These are phyloP conservation scores for Leptinotarsa defecta DNA, from an alignment of 1,140 invertebrate genomes.

Conservation along the genomic window DNA sequence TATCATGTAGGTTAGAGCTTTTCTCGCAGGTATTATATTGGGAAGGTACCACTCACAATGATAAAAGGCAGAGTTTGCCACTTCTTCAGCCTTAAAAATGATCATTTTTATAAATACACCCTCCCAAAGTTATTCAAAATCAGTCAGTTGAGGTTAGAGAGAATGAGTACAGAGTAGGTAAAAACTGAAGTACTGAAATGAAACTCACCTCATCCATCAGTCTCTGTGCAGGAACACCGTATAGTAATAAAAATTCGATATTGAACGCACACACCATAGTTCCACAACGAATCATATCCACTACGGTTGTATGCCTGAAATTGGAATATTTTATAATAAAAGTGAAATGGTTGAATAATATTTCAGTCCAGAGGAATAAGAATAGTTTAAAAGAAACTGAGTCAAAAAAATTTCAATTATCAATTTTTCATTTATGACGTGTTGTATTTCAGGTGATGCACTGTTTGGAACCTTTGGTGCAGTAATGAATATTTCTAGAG, in stretches of 20 bases:
- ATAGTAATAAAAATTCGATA: constrained; percentile 23
- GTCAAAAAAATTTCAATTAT: no score
- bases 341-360: background rate
- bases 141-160: no score
- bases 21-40: constrained; percentile 14
- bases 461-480: no score
- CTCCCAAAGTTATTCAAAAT: no score
- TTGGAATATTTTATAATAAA: background rate
- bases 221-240: constrained; percentile 20
- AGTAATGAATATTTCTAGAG: no score
- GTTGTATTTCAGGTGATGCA: no score
- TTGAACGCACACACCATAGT: constrained; percentile 18
- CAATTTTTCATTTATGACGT: no score
- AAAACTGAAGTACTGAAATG: background rate
- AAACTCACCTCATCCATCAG: constrained; percentile 24
- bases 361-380: no score
- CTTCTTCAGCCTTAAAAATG: constrained; percentile 17
- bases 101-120: background rate
- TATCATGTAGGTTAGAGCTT: constrained; percentile 18
- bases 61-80: constrained; percentile 19
- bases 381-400: no score
- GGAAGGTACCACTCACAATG: constrained; percentile 27
- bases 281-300: constrained; percentile 18
- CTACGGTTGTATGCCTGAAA: constrained; percentile 15
- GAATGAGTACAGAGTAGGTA: no score